phyloP scores from a whole-genome alignment of 2,797 vertebrate species.

The Spinibarbus caldwelli region DNA sequence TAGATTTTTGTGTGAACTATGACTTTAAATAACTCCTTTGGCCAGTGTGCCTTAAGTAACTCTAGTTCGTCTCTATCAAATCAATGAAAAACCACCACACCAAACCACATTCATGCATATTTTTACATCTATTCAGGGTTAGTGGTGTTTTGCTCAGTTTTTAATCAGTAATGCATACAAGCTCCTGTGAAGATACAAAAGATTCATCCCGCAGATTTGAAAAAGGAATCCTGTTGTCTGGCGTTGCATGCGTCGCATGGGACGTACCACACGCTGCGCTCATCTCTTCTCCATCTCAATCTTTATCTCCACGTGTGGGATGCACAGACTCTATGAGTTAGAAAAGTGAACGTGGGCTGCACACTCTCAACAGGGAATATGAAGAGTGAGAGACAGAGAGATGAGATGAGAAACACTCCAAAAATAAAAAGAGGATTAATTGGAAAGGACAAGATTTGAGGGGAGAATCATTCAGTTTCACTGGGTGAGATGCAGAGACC shows the following conservation, averaged over 20 bases:
- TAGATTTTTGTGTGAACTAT: background rate
- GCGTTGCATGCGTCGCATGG: conserved; percentile 25
- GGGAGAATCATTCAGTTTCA: conserved; percentile 28
- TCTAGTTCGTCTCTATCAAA: background rate
- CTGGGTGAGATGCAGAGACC: conserved; percentile 31
- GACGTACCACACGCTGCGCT: conserved; percentile 32
- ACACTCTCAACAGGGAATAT: conserved; percentile 32
- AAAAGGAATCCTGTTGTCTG: conserved; percentile 41
- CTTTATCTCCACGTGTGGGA: conserved; percentile 33
- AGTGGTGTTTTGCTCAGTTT: background rate
- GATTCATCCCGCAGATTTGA: conserved; percentile 14
- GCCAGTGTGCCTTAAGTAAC: background rate
- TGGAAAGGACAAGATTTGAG: conserved; percentile 34
- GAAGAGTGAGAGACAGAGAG: conserved; percentile 23
- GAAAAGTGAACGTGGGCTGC: conserved; percentile 34
- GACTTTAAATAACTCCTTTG: background rate
- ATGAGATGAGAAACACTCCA: conserved; percentile 40
- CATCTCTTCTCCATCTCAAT: conserved; percentile 35
- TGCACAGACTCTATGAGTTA: conserved; percentile 42
- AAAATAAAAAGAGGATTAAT: conserved; percentile 37
- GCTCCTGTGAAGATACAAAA: conserved; percentile 21
- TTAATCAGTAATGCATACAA: conserved; percentile 29
- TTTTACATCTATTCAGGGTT: background rate
- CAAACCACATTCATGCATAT: background rate
- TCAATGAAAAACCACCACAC: background rate